Evolutionary conservation across 2,797 vertebrate species (phyloP), one percentile per base, ranked within the genome.

Genomic region (Rhinichthys osculus): DNA sequence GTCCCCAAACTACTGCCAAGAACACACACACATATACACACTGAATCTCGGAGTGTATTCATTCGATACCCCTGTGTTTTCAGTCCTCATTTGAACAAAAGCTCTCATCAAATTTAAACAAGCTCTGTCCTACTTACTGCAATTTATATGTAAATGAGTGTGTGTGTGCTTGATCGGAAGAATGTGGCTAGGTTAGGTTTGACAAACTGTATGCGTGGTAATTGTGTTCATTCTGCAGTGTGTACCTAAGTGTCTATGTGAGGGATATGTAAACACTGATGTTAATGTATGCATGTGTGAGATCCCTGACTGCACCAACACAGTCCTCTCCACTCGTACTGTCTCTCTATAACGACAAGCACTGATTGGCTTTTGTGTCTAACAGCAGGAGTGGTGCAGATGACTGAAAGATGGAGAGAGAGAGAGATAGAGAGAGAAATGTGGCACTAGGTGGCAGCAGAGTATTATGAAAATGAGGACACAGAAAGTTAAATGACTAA

Each of bases 101-200:
- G 89, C 89, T 83, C 90, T 92, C 90, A 94, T 93, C 91, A 93
- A 94, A 94, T 93, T 93, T 91, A 93, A 94, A 92, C 89, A 90
- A 90, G 91, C 85, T 57, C 52, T 78, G 89, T 93, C 90, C 89
- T 92, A 91, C 93, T 93, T 92, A 91, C 90, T 88, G 92, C 91
- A 90, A 96, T 95, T 95, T 95, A 92, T 92, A 95, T 94, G 94
- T 92, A 95, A 93, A 94, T 95, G 89, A 88, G 86, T 52, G 73
- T 64, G 52, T 71, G 74, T 7, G 14, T 85, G 78, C 77, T 76
- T 44, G 42, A 81, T 69, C 64, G 59, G 74, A 84, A 69, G 44
- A 69, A 30, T 69, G 82, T 23, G 73, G 42, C 44, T 78, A 40
- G 44, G 82, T 42, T 47, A 27, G 40, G 27, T 62, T 5, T 38